Evolutionary conservation across 2,888 invertebrate genomes (phyloP).

Genomic region (Tiliacea aurago): DNA sequence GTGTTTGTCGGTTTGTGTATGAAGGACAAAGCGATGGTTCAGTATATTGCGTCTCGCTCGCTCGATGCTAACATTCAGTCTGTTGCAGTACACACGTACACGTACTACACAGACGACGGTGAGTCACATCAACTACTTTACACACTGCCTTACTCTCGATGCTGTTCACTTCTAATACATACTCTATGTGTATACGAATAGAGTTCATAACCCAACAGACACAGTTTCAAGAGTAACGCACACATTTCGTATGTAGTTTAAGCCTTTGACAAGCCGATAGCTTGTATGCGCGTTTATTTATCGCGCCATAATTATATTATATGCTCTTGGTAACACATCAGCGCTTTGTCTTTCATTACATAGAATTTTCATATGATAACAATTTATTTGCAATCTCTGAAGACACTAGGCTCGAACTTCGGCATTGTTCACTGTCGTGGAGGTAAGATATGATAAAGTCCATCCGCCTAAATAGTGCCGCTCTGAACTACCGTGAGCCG

Average conservation of each 20-base stretch:
- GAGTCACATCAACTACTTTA: slow-evolving; percentile 60
- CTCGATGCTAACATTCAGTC: slow-evolving; percentile 35
- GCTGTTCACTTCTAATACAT: background rate
- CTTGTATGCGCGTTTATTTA: slow-evolving; percentile 21
- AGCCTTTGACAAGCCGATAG: slow-evolving; percentile 16
- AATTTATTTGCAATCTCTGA: background rate
- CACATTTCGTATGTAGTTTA: slow-evolving; percentile 31
- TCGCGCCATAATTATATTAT: slow-evolving; percentile 5
- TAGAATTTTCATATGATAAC: slow-evolving; percentile 16
- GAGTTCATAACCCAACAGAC: background rate
- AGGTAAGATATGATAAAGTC: slow-evolving; percentile 17
- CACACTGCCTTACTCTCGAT: slow-evolving; percentile 31
- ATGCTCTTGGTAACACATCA: slow-evolving; percentile 48
- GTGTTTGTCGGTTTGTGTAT: slow-evolving; percentile 28
- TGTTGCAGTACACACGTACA: slow-evolving; percentile 74
- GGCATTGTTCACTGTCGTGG: background rate
- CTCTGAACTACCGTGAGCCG: background rate
- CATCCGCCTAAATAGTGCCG: slow-evolving; percentile 4
- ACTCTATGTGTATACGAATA: background rate
- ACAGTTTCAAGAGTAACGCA: slow-evolving; percentile 40
- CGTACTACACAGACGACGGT: slow-evolving; percentile 72
- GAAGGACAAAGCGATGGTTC: slow-evolving; percentile 69
- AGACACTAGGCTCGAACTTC: slow-evolving; percentile 18
- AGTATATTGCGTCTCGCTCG: slow-evolving; percentile 10
- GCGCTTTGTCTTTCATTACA: slow-evolving; percentile 78